These are phyloP conservation scores for Drosophila hamatofila DNA, from an alignment of 2,888 invertebrate species.

Conservation along the genomic window DNA sequence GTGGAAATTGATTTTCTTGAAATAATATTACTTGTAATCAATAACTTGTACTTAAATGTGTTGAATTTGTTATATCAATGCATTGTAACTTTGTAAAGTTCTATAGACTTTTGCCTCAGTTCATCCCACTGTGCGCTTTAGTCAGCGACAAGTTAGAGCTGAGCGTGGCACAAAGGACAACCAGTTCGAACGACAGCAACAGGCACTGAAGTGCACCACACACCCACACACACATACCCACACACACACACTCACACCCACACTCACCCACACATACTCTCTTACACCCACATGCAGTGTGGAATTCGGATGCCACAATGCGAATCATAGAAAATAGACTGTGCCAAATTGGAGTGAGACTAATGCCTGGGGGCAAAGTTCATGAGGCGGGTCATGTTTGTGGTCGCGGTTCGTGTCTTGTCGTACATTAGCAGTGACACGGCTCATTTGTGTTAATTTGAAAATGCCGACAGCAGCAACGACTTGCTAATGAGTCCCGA, in stretches of 20 bases:
- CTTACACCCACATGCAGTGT: no score
- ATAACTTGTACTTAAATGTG: no score
- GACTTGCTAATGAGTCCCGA: constrained; percentile 19
- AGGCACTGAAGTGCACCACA: constrained; percentile 55
- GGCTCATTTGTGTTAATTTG: constrained; percentile 54
- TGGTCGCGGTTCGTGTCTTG: constrained; percentile 25
- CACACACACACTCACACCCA: not conserved
- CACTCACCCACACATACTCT: not conserved
- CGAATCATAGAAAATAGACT: constrained; percentile 40
- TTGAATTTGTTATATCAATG: no score
- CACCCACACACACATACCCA: constrained; percentile 15
- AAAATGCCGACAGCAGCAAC: constrained; percentile 19
- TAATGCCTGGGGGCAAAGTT: constrained; percentile 33
- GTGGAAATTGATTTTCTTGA: not conserved
- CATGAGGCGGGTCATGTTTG: constrained; percentile 23
- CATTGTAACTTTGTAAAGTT: no score
- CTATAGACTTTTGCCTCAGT: not conserved
- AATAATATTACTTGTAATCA: not conserved
- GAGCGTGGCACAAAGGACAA: constrained; percentile 15
- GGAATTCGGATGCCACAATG: constrained; percentile 39
- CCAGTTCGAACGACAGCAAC: constrained; percentile 38
- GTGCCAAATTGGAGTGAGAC: constrained; percentile 45
- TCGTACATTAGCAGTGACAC: constrained; percentile 38
- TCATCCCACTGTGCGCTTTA: constrained; percentile 34
- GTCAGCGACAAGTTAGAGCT: constrained; percentile 13